Evolutionary conservation across 1,140 invertebrate species (phyloP).

Genomic region (Homarus americanus): DNA sequence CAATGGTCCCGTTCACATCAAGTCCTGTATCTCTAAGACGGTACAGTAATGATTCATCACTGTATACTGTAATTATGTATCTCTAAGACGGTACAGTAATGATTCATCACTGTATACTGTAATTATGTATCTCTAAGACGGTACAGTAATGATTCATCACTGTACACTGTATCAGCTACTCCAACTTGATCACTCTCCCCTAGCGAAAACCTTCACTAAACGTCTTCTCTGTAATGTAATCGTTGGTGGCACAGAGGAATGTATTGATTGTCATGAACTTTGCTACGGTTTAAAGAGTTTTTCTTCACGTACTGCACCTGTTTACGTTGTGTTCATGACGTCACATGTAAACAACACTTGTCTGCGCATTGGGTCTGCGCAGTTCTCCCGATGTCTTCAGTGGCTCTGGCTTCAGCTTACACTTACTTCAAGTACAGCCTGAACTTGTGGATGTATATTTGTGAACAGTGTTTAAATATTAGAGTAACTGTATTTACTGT

Average conservation of each 20-base stretch:
- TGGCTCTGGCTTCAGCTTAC: background rate
- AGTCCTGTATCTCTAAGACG: no score
- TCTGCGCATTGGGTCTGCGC: background rate
- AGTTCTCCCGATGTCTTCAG: background rate
- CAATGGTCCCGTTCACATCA: no score
- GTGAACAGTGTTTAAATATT: no score
- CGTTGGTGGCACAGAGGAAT: background rate
- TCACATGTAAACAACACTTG: slow-evolving; percentile 30
- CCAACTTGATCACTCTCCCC: background rate
- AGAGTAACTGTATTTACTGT: no score
- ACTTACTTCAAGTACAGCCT: background rate
- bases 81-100: no score
- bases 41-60: no score
- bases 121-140: no score
- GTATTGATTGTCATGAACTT: background rate
- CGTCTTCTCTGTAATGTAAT: background rate
- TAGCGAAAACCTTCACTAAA: background rate
- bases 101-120: no score
- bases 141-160: background rate
- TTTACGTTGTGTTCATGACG: slow-evolving; percentile 25
- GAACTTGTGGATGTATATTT: no score
- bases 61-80: no score
- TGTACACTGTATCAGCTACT: background rate
- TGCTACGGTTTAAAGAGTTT: background rate
- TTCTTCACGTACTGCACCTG: slow-evolving; percentile 40